Percentiles rank a stretch among this genome's conserved stretches.
These are phyloP conservation scores for Dynastes grantii DNA, from an alignment of 2,888 invertebrate genomes.

Conservation along the genomic window DNA sequence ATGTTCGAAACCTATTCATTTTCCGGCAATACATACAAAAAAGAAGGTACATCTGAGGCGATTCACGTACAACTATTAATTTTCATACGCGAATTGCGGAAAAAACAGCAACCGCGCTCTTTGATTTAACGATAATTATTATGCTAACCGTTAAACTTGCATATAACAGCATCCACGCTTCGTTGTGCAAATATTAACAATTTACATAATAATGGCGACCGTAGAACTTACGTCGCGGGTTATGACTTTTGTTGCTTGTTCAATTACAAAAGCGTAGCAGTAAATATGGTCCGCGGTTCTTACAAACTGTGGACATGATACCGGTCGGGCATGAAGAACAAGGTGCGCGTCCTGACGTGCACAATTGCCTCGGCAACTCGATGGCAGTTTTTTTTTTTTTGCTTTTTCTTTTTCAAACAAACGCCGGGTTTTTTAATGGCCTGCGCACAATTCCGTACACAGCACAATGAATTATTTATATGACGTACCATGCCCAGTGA, in stretches of 20 bases:
- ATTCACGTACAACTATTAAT: constrained; percentile 4
- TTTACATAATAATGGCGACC: constrained; percentile 39
- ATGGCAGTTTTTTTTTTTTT: constrained; percentile 5
- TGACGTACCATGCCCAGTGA: background rate
- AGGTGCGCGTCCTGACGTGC: constrained; percentile 38
- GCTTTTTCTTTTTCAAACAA: constrained; percentile 17
- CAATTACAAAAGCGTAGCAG: constrained; percentile 29
- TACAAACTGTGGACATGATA: constrained; percentile 26
- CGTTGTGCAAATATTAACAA: constrained; percentile 44
- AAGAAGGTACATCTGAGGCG: no score
- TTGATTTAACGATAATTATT: constrained; percentile 41
- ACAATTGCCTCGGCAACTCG: background rate
- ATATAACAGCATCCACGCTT: constrained; percentile 43
- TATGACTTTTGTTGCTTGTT: constrained; percentile 46
- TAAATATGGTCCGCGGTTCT: constrained; percentile 24
- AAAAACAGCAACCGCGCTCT: constrained; percentile 12
- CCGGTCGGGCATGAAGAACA: constrained; percentile 34
- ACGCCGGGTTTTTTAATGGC: constrained; percentile 30
- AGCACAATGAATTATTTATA: constrained; percentile 36
- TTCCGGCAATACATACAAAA: no score
- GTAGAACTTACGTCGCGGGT: constrained; percentile 15
- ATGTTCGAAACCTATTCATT: no score
- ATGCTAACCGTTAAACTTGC: constrained; percentile 43
- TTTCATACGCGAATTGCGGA: background rate
- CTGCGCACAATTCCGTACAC: constrained; percentile 19